A percentile compares a stretch with the other conserved stretches of the same genome.
These are phyloP conservation scores for Philaethria dido DNA, from an alignment of 2,888 invertebrate genomes.

Conservation along the genomic window DNA sequence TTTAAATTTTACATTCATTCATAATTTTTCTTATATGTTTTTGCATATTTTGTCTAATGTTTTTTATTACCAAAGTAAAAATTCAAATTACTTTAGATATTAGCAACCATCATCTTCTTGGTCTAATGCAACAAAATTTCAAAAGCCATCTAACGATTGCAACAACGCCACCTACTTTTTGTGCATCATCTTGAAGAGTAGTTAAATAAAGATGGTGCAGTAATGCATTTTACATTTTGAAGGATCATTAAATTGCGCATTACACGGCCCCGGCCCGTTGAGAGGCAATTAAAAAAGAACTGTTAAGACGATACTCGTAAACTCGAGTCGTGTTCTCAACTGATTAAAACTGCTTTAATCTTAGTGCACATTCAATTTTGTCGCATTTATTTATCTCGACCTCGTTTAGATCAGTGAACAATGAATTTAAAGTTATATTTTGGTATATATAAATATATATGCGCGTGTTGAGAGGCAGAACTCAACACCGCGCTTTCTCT, in stretches of 20 bases:
- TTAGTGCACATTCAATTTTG: conserved; percentile 62
- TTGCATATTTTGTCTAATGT: not conserved
- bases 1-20: not conserved
- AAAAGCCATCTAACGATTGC: conserved; percentile 8
- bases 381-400: conserved; percentile 61
- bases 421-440: too few relatives aligned
- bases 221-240: conserved; percentile 82
- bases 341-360: conserved; percentile 78
- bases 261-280: conserved; percentile 70
- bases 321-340: conserved; percentile 77
- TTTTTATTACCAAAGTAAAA: not conserved
- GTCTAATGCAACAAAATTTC: conserved; percentile 9
- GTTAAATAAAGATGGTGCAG: conserved; percentile 77
- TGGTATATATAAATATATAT: too few relatives aligned
- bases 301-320: conserved; percentile 77
- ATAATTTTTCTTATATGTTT: not conserved
- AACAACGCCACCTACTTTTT: conserved; percentile 30
- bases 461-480: too few relatives aligned
- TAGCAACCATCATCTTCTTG: not conserved
- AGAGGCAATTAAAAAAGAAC: conserved; percentile 81
- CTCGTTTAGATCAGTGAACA: too few relatives aligned
- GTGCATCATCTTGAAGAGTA: conserved; percentile 59
- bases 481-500: too few relatives aligned
- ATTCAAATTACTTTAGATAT: not conserved
- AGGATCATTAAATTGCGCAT: conserved; percentile 81